Percentiles rank a stretch among this genome's conserved stretches.
Conservation (phyloP, 2,888 invertebrate genomes). For the Lithophane socia region DNA sequence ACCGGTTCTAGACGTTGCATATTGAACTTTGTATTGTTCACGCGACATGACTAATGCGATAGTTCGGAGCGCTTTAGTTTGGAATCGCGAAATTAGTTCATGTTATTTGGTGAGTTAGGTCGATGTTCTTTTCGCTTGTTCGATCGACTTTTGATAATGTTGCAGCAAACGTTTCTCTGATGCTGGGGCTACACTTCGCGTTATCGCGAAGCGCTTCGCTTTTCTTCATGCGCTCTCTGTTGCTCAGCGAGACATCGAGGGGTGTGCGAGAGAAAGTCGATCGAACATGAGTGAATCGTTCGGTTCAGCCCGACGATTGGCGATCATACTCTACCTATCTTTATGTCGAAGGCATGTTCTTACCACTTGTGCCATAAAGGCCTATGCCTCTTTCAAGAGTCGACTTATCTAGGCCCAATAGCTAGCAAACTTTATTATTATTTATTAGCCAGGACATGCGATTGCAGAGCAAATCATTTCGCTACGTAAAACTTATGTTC, state of each 20-base stretch:
- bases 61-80: constrained; percentile 21
- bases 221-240: too few species aligned
- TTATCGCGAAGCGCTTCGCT: too few species aligned
- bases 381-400: not conserved
- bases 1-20: constrained; percentile 60
- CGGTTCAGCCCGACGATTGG: not conserved
- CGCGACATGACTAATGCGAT: constrained; percentile 51
- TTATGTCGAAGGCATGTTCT: not conserved
- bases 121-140: constrained; percentile 17
- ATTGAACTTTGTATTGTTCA: constrained; percentile 64
- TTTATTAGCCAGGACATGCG: too few species aligned
- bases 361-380: not conserved
- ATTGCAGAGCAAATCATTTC: not conserved
- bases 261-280: too few species aligned
- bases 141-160: not conserved
- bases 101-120: constrained; percentile 14
- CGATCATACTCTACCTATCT: not conserved
- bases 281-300: too few species aligned
- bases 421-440: not conserved
- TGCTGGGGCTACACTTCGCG: too few species aligned
- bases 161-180: not conserved
- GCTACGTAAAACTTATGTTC: not conserved
- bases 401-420: not conserved
- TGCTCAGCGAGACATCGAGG: too few species aligned
- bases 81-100: constrained; percentile 25